These are phyloP conservation scores for Burhinus bistriatus DNA, from an alignment of 2,113 vertebrate genomes.

Conservation along the genomic window DNA sequence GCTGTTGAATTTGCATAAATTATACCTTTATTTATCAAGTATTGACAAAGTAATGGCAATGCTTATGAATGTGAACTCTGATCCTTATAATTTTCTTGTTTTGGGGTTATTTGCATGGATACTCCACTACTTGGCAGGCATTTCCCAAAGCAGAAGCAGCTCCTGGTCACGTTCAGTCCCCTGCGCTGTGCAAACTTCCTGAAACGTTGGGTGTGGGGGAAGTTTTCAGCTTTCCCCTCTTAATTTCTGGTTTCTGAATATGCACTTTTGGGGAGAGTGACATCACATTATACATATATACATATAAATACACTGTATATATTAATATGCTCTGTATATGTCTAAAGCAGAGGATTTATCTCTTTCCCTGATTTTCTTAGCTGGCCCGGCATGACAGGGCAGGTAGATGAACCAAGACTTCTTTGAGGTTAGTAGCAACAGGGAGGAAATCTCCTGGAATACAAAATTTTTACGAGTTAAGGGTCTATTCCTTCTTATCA, in stretches of 20 bases:
- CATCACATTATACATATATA: background rate
- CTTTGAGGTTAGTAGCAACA: background rate
- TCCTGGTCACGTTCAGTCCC: fast-evolving
- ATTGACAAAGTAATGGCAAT: background rate
- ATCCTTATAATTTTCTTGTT: background rate
- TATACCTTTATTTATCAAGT: background rate
- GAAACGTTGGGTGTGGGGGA: background rate
- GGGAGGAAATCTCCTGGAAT: background rate
- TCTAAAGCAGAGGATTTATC: background rate
- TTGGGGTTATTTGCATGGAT: background rate
- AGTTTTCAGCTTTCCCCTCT: background rate
- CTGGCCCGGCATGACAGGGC: fast-evolving
- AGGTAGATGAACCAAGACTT: background rate
- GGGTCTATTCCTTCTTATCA: background rate
- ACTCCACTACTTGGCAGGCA: background rate
- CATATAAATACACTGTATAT: background rate
- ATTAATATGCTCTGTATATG: background rate
- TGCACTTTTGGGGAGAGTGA: background rate
- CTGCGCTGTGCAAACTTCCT: background rate
- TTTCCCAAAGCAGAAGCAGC: background rate
- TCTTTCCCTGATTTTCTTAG: background rate
- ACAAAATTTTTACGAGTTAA: background rate
- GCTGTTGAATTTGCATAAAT: background rate
- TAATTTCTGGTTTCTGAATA: background rate
- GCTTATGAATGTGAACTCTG: background rate